Percentiles rank a stretch among this genome's conserved stretches.
phyloP scores from a whole-genome alignment of 1,140 invertebrate genomes.

The Pinna nobilis region DNA sequence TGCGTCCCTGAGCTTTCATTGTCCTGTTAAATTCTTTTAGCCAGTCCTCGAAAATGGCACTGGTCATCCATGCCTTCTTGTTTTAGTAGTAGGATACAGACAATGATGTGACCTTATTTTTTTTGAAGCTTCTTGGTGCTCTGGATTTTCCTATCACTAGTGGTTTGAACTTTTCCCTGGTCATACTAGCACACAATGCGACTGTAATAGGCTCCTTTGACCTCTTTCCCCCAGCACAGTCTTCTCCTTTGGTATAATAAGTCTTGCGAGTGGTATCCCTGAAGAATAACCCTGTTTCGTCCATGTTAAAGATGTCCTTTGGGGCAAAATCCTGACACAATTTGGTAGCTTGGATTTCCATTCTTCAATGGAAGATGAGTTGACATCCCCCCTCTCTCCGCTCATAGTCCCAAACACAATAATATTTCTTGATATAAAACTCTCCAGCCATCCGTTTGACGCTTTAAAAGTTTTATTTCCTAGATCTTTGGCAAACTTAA shows the following conservation, averaged over 20 bases:
- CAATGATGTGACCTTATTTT: background rate
- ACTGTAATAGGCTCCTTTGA: slow-evolving; percentile 48
- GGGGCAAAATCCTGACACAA: slow-evolving; percentile 27
- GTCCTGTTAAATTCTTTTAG: too few relatives aligned
- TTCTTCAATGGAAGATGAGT: slow-evolving; percentile 7
- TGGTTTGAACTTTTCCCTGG: slow-evolving; percentile 22
- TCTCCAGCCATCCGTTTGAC: slow-evolving; percentile 47
- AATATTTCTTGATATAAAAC: slow-evolving; percentile 30
- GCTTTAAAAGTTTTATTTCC: slow-evolving; percentile 34
- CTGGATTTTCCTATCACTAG: slow-evolving; percentile 22
- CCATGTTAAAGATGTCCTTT: slow-evolving; percentile 43
- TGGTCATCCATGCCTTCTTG: too few relatives aligned
- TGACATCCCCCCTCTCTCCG: slow-evolving; percentile 42
- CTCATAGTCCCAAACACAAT: slow-evolving; percentile 29
- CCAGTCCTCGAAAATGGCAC: slow-evolving; percentile 19
- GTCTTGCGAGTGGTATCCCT: slow-evolving; percentile 23
- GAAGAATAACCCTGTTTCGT: slow-evolving; percentile 51
- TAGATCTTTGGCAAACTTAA: slow-evolving; percentile 37
- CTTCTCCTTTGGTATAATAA: slow-evolving; percentile 28
- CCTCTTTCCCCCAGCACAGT: slow-evolving; percentile 39
- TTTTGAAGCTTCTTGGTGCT: slow-evolving; percentile 22
- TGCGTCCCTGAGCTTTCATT: slow-evolving; percentile 9
- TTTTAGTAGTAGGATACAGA: slow-evolving; percentile 26
- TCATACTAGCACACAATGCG: slow-evolving; percentile 24
- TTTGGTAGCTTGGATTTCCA: slow-evolving; percentile 38